Percentiles rank a stretch among this genome's conserved stretches.
Evolutionary conservation across 2,888 invertebrate species (phyloP).

Genomic region (Dorcus parallelipipedus): DNA sequence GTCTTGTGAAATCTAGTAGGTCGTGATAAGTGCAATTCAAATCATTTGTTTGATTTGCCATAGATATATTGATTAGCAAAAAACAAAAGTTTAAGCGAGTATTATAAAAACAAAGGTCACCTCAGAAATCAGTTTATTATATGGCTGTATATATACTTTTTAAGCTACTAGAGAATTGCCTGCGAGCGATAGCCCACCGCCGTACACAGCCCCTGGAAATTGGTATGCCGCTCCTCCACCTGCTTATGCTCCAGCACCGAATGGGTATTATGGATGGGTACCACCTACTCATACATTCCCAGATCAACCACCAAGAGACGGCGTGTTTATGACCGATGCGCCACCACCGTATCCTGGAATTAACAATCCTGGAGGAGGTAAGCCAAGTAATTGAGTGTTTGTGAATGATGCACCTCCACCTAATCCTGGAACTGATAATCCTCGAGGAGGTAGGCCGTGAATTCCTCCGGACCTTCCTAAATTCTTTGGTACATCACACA

Average conservation of each 20-base stretch:
- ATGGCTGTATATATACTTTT: constrained; percentile 12
- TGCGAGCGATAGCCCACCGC: constrained; percentile 67
- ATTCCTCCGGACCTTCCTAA: background rate
- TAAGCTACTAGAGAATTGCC: constrained; percentile 61
- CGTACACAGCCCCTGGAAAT: constrained; percentile 74
- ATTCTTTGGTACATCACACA: no score
- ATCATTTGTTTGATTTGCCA: no score
- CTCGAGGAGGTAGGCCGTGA: constrained; percentile 1
- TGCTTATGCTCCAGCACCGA: constrained; percentile 79
- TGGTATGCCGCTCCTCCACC: constrained; percentile 89
- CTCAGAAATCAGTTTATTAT: background rate
- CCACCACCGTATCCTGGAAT: constrained; percentile 96
- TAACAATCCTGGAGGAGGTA: constrained; percentile 43
- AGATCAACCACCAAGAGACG: constrained; percentile 70
- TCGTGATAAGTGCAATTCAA: no score
- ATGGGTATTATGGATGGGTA: constrained; percentile 91
- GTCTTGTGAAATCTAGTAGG: no score
- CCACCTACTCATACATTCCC: constrained; percentile 71
- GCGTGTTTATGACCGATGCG: constrained; percentile 84
- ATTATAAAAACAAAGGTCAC: background rate
- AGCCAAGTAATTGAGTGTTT: constrained; percentile 67
- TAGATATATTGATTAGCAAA: no score
- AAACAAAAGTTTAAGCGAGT: no score
- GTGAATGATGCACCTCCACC: constrained; percentile 91
- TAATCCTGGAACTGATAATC: constrained; percentile 79